Percentiles rank a stretch among this genome's conserved stretches.
Conservation (phyloP, 2,113 vertebrate species). For the Anhinga rufa region DNA sequence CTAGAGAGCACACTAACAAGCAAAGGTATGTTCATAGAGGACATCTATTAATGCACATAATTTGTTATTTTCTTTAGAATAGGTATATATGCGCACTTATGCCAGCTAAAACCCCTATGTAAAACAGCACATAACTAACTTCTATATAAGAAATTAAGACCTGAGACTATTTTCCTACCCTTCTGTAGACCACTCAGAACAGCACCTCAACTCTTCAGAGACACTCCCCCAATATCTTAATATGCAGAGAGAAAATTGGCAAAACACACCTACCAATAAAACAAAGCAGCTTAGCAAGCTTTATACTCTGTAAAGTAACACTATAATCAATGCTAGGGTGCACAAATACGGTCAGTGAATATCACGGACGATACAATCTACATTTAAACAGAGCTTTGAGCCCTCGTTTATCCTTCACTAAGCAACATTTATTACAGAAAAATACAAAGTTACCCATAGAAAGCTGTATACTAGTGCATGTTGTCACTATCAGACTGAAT, state of each 20-base stretch:
- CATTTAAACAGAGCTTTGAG: not conserved
- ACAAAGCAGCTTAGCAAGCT: not conserved
- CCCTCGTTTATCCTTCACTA: too few relatives aligned
- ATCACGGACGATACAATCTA: fast-evolving
- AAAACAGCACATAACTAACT: not conserved
- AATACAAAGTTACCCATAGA: not conserved
- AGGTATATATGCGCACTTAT: not conserved
- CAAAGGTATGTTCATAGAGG: not conserved
- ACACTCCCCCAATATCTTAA: not conserved
- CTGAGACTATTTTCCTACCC: not conserved
- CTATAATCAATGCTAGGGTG: fast-evolving
- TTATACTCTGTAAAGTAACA: not conserved
- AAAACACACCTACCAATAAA: not conserved
- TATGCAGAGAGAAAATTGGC: not conserved
- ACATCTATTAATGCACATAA: too few relatives aligned
- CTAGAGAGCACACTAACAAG: not conserved
- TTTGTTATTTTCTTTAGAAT: not conserved
- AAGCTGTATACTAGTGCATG: not conserved
- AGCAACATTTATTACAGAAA: not conserved
- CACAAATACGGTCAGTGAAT: not conserved
- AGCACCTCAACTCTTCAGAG: not conserved
- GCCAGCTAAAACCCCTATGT: not conserved
- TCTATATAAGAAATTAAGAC: not conserved
- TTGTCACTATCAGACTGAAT: not conserved
- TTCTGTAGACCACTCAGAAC: not conserved